These are phyloP conservation scores for Uloborus plumipes DNA, from an alignment of 2,888 invertebrate genomes.

Conservation along the genomic window DNA sequence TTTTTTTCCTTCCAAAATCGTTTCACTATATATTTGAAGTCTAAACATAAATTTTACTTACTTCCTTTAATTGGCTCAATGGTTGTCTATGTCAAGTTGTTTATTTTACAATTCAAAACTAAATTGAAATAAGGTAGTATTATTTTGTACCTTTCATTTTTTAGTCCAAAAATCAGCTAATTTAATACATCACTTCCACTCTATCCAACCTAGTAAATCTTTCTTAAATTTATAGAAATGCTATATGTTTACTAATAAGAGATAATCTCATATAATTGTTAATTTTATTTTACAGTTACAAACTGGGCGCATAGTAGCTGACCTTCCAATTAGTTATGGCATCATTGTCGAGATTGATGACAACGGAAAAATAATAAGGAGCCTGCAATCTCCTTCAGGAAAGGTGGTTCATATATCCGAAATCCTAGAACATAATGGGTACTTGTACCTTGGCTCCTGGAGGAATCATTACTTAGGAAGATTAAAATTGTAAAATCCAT, in stretches of 20 bases:
- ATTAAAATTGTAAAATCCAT: slow-evolving; percentile 61
- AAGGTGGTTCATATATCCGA: slow-evolving; percentile 69
- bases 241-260: not conserved
- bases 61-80: too few species aligned
- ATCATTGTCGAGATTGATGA: slow-evolving; percentile 70
- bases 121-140: too few species aligned
- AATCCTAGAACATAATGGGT: slow-evolving; percentile 69
- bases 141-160: too few species aligned
- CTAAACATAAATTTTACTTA: too few species aligned
- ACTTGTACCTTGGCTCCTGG: slow-evolving; percentile 71
- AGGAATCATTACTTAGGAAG: slow-evolving; percentile 65
- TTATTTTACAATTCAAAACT: too few species aligned
- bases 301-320: slow-evolving; percentile 40
- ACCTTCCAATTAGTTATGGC: slow-evolving; percentile 68
- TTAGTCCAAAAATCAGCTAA: too few species aligned
- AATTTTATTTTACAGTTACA: slow-evolving; percentile 27
- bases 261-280: not conserved
- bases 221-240: not conserved
- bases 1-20: too few species aligned
- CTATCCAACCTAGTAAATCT: not conserved
- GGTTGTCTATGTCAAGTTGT: too few species aligned
- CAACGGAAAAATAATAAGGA: slow-evolving; percentile 69
- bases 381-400: slow-evolving; percentile 71
- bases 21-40: too few species aligned
- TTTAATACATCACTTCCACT: too few species aligned